Evolutionary conservation across 1,140 invertebrate species (phyloP), one percentile per base, ranked within the genome.

Genomic region (Drosophila yakuba): DNA sequence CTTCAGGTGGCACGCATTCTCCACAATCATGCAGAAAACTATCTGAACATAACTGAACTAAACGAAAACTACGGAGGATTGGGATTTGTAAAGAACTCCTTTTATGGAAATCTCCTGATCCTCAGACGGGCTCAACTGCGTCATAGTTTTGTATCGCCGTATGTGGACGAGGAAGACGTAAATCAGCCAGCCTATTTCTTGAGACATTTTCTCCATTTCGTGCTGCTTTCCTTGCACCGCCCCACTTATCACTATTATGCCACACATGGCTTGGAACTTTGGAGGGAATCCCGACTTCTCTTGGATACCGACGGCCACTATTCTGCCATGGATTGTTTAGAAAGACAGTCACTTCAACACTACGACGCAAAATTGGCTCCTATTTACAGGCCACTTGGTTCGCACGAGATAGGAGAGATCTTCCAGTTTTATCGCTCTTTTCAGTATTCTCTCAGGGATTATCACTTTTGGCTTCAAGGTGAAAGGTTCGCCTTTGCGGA

Each of bases 231-330:
- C 0, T 28, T 91, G 11, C 50, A 91, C 39, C 76, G 84, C 3
- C 90, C 90, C 5, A 77, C 83, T 6, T 89, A 83, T 45, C 90
- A 91, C n/a, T 91, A 91, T n/a, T 91, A 91, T 59, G 90, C 90
- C 56, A 89, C 90, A 0, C 76, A 91, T 25, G 90, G 88, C 2
- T 47, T 91, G 52, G 61, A 91, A 17, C 56, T 91, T 28, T 91
- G 90, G 90, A 44, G 67, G 2, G 57, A 68, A 28, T 90, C 90
- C 2, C 14, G 62, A 0, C 20, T 91, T 1, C 74, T 91, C 0
- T 38, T 83, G 35, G 66, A 64, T 45, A 83, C 83, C n/a, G 90
- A 91, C 73, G 90, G 86, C 11, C 84, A 72, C 25, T 91, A 89
- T 28, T 72, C 90, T 1, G 86, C 90, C 6, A 3, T 91, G 55